Conservation (phyloP, 1,140 invertebrate species). For the Argopecten irradians region DNA sequence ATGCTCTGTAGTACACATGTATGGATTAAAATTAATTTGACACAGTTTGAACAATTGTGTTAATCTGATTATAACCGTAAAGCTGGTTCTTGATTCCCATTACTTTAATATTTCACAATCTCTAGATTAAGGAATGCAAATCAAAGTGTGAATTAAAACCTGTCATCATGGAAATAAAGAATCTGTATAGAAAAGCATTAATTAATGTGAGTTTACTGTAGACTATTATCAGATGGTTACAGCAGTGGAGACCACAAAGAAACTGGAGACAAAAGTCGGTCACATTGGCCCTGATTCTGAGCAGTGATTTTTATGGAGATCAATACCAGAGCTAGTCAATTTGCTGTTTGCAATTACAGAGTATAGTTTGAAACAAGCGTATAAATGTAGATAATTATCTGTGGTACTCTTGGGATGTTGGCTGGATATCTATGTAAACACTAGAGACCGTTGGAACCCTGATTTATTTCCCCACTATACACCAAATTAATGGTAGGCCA, state of each 20-base stretch:
- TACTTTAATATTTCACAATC: too few species aligned
- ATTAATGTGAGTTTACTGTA: not conserved
- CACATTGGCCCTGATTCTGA: not conserved
- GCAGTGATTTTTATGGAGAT: not conserved
- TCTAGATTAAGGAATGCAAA: not conserved
- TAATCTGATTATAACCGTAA: too few species aligned
- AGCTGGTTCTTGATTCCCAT: too few species aligned
- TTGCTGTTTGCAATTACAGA: not conserved
- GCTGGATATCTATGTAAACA: not conserved
- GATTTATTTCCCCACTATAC: not conserved
- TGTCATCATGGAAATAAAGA: not conserved
- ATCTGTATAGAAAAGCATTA: not conserved
- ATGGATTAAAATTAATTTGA: too few species aligned
- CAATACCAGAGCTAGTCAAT: not conserved
- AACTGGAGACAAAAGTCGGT: not conserved
- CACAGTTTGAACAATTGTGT: too few species aligned
- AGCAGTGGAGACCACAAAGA: not conserved
- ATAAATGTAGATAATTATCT: constrained; percentile 12
- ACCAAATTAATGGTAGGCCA: not conserved
- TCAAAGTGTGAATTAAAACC: not conserved
- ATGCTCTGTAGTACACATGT: too few species aligned
- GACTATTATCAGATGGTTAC: not conserved
- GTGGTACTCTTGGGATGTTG: not conserved
- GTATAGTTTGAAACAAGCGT: not conserved
- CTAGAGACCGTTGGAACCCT: not conserved